Conservation (phyloP, 2,113 vertebrate species). For the Thamnaconus septentrionalis region DNA sequence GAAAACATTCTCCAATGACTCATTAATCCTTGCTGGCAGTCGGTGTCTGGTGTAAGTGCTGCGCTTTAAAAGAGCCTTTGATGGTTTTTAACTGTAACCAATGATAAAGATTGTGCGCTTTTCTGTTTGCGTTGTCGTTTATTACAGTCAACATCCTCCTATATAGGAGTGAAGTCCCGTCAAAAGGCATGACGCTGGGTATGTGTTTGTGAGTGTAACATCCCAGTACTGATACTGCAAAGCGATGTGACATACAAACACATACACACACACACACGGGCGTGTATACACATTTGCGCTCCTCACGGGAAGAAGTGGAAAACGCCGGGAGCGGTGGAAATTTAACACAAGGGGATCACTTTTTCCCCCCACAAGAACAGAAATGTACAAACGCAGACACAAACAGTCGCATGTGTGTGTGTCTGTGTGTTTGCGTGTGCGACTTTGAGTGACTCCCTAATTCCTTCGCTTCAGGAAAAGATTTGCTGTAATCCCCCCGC, state of each 20-base stretch:
- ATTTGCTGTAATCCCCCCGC: slow-evolving; percentile 71
- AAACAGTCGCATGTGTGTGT: background rate
- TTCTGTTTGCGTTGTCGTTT: slow-evolving; percentile 35
- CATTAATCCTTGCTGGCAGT: background rate
- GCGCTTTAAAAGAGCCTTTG: slow-evolving; percentile 18
- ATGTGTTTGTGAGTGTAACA: slow-evolving; percentile 8
- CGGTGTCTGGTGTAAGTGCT: slow-evolving; percentile 17
- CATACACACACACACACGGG: too few species aligned
- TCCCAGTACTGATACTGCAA: background rate
- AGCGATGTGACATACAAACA: slow-evolving; percentile 2
- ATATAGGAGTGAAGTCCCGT: background rate
- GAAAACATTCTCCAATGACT: slow-evolving; percentile 1
- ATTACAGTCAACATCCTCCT: slow-evolving; percentile 11
- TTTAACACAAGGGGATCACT: too few species aligned
- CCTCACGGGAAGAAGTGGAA: too few species aligned
- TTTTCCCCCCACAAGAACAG: too few species aligned
- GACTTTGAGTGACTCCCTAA: slow-evolving; percentile 47
- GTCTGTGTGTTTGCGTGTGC: slow-evolving; percentile 17
- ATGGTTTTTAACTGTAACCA: slow-evolving; percentile 22
- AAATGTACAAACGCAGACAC: too few species aligned
- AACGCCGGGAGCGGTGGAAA: too few species aligned
- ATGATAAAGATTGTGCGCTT: slow-evolving; percentile 14
- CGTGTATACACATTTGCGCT: too few species aligned
- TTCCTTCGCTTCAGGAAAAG: slow-evolving; percentile 65
- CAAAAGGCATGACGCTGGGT: slow-evolving; percentile 6